Conservation (phyloP, 2,113 vertebrate genomes). For the Odocoileus hemionus region DNA sequence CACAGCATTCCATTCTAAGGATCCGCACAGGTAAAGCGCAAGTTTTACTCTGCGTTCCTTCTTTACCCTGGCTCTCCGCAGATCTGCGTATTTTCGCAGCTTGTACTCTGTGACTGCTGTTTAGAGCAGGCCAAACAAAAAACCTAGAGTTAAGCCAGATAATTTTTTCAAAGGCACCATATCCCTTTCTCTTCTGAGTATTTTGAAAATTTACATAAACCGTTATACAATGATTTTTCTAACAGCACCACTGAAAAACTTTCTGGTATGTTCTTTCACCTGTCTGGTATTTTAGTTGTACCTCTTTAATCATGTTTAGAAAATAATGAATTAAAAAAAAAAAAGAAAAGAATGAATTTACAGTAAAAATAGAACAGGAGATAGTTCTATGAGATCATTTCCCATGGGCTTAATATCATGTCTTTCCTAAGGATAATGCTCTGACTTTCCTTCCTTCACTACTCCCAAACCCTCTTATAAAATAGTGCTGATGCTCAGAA, state of each 20-base stretch:
- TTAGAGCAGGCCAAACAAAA: background rate
- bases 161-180: conserved; percentile 10
- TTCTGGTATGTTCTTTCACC: conserved; percentile 30
- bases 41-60: background rate
- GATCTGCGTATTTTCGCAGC: background rate
- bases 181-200: background rate
- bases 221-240: background rate
- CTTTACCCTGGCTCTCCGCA: background rate
- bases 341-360: background rate
- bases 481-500: background rate
- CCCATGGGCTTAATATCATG: background rate
- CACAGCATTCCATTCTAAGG: conserved; percentile 50
- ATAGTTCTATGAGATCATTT: background rate
- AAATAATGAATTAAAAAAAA: background rate
- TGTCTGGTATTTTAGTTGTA: background rate
- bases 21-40: conserved; percentile 46
- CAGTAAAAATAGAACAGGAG: background rate
- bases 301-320: background rate
- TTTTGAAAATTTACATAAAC: background rate
- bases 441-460: background rate
- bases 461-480: background rate
- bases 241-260: background rate
- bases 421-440: background rate
- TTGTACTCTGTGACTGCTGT: background rate
- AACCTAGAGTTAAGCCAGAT: background rate